Percentiles rank a stretch among this genome's conserved stretches.
phyloP scores from a whole-genome alignment of 2,888 invertebrate genomes.

The Cataglyphis albicans region DNA sequence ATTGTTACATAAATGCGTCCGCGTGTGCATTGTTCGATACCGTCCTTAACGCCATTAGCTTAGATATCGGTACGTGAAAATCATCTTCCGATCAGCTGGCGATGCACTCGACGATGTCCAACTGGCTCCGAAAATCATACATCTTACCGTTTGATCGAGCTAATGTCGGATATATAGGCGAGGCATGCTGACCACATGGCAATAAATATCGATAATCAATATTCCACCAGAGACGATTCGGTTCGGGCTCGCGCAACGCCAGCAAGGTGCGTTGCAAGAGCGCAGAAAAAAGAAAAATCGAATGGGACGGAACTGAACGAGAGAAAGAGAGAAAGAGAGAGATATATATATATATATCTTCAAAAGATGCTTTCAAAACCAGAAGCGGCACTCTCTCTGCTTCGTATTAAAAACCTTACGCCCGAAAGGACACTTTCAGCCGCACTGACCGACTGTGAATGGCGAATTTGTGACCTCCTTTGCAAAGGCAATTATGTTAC shows the following conservation, averaged over 20 bases:
- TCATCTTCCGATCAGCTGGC: conserved; percentile 36
- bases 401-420: conserved; percentile 79
- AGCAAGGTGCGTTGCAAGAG: conserved; percentile 66
- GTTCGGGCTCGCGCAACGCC: conserved; percentile 59
- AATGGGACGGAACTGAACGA: conserved; percentile 44
- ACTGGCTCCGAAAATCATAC: conserved; percentile 67
- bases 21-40: conserved; percentile 17
- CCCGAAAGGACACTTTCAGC: conserved; percentile 76
- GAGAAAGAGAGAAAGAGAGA: conserved; percentile 7
- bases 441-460: conserved; percentile 75
- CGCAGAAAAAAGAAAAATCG: conserved; percentile 59
- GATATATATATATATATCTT: conserved; percentile 51
- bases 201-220: conserved; percentile 83
- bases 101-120: conserved; percentile 57
- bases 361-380: conserved; percentile 76
- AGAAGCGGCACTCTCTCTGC: conserved; percentile 79
- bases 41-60: conserved; percentile 26
- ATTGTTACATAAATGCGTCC: background rate
- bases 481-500: conserved; percentile 77
- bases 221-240: conserved; percentile 75
- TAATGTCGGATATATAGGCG: conserved; percentile 74
- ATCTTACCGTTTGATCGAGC: conserved; percentile 67
- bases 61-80: conserved; percentile 34
- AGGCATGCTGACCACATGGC: conserved; percentile 78
- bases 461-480: conserved; percentile 77